phyloP scores from a whole-genome alignment of 2,888 invertebrate genomes.

The Melanostoma mellinum region DNA sequence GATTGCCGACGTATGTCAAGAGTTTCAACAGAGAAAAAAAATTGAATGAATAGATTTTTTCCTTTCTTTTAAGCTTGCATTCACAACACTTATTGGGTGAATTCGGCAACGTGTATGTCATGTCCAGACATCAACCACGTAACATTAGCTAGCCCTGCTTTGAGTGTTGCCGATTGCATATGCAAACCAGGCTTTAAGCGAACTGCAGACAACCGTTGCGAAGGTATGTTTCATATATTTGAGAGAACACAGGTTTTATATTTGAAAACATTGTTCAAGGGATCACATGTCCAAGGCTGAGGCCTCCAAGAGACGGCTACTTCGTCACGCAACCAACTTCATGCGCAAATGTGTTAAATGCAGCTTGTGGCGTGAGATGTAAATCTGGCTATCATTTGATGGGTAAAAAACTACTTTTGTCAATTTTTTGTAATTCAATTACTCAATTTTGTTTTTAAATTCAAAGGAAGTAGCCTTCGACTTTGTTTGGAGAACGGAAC shows the following conservation, averaged over 20 bases:
- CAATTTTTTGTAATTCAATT: not conserved
- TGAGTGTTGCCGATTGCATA: constrained; percentile 83
- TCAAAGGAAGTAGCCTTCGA: constrained; percentile 83
- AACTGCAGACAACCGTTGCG: constrained; percentile 83
- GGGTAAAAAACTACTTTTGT: constrained; percentile 75
- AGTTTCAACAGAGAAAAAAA: not conserved
- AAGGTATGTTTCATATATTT: constrained; percentile 77
- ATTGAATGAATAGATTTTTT: not conserved
- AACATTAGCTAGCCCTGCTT: constrained; percentile 83
- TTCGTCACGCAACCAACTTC: constrained; percentile 84
- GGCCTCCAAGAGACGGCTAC: constrained; percentile 86
- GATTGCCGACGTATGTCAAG: constrained; percentile 84
- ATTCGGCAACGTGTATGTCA: constrained; percentile 82
- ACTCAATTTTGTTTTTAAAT: not conserved
- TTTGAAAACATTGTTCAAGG: constrained; percentile 78
- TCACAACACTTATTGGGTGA: constrained; percentile 86
- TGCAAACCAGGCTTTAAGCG: constrained; percentile 86
- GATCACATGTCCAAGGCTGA: constrained; percentile 84
- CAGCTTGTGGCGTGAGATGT: constrained; percentile 88
- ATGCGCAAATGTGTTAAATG: constrained; percentile 86
- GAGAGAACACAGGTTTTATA: not conserved
- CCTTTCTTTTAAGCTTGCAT: constrained; percentile 84
- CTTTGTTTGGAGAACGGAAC: constrained; percentile 86
- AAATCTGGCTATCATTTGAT: constrained; percentile 85
- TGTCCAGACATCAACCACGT: constrained; percentile 87